Evolutionary conservation across 2,888 invertebrate genomes (phyloP), one percentile per base, ranked within the genome.

Genomic region (Sabellastarte sp.): DNA sequence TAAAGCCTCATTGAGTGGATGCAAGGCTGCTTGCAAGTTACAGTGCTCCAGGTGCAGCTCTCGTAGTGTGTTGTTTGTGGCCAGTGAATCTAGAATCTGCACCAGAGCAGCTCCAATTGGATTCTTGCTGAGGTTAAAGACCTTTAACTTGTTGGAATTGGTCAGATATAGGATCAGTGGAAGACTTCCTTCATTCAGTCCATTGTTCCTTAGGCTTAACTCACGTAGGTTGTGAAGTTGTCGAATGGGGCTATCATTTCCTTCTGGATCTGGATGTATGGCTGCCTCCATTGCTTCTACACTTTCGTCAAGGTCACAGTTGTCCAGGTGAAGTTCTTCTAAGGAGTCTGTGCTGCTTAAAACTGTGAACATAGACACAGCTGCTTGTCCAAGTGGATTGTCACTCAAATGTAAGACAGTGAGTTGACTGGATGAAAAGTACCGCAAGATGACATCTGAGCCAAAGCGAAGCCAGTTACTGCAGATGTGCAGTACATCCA

Each of bases 21-120:
- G 10, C 41, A 41, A 10, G 10, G 41, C 41, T 15, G 10, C 20
- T 20, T 41, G 41, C 10, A 41, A 20, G 41, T 41, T 20, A 41
- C 41, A 41, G 41, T 41, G 10, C 41, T 41, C 20, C 20, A 41
- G 41, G 20, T 41, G 10, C 41, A 41, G 41, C 20, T 41, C 41
- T 15, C 41, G 41, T 41, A 41, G 10, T 10, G 10, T 41, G 41
- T 41, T 20, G 20, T 41, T 15, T 41, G 10, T 41, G 10, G 41
- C 10, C 10, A 41, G 41, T 41, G 10, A 15, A 41, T 41, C 41
- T 20, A 41, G 66, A 24, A 69, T 67, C 28, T 32, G 50, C 60
- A 52, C 41, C 10, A 20, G 10, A 41, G 41, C 41, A 15, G 10
- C 41, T 10, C 41, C 41, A 15, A 41, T 41, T 41, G 41, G 41